Base-by-base conservation (phyloP, 2,888 invertebrate genomes). In the Copidosoma aretas region DNA sequence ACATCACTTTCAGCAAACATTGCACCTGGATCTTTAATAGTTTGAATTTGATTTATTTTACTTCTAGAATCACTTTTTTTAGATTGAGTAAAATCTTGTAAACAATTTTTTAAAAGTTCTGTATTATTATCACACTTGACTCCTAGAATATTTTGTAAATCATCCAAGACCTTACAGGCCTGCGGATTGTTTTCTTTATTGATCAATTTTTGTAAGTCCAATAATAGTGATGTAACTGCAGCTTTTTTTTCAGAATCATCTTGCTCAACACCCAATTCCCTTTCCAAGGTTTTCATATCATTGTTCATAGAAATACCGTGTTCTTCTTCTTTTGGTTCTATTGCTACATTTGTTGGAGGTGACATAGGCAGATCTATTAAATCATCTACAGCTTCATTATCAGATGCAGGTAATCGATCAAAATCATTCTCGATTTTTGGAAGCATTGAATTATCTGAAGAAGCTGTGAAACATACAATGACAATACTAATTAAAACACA, bases 131-230 rank as follows among this genome's bases (percentile, higher is more conserved):
- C 72, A 64, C 72, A 79, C 32, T 80, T 76, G 2, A 82, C 64
- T 12, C 81, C 81, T 51, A 83, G 74, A 14, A 72, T 75, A 65
- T 76, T 78, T 54, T 81, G 80, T 59, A 83, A 75, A 74, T 80
- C 79, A 62, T 77, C 73, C 41, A 83, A 67, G 41, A 83, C 73
- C 67, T 78, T 76, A 52, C 72, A 73, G 5, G 79, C 80, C 56
- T 81, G 73, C 0, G 76, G 70, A 73, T 82, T 83, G 60, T 76
- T 73, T 60, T 82, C 79, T 19, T 76, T 71, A 71, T 77, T 76
- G 17, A 82, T 75, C 43, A 83, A 63, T 68, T 80, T 81, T 59
- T 81, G 79, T 2, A 83, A 74, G 62, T 83, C 79, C 59, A 77
- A 63, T 17, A 83, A 65, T 21, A 81, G 73, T n/a, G 76, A 75